Conservation (phyloP, 1,140 invertebrate species). For the Aphidius ervi region DNA sequence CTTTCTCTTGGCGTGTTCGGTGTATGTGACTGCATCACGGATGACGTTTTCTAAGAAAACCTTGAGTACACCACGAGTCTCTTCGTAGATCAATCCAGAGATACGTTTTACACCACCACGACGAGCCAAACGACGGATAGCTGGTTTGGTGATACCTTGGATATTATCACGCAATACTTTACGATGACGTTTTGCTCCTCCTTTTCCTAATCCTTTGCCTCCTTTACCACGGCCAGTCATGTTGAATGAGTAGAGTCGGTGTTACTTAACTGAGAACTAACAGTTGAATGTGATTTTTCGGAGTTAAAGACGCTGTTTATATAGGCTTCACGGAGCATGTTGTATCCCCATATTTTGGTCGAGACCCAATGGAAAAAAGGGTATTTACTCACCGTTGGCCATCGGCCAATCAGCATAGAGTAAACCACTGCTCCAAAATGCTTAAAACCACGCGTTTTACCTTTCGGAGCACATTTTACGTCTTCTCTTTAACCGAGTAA, state of each 20-base stretch:
- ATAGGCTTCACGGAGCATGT: not conserved
- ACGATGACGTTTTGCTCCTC: conserved; percentile 6
- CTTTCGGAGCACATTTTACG: not conserved
- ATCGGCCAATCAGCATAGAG: not conserved
- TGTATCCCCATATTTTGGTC: not conserved
- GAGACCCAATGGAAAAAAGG: too few relatives aligned
- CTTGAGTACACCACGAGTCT: conserved; percentile 5
- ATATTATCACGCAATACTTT: conserved; percentile 6
- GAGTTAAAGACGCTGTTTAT: not conserved
- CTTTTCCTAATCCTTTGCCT: conserved; percentile 5
- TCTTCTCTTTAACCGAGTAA: not conserved
- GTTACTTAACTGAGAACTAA: not conserved
- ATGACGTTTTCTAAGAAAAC: conserved; percentile 2
- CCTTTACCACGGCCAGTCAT: conserved; percentile 2
- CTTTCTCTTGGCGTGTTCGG: conserved; percentile 4
- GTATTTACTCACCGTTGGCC: not conserved
- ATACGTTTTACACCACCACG: conserved; percentile 6
- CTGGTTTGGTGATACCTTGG: not conserved
- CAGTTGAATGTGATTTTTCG: not conserved
- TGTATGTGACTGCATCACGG: conserved; percentile 4
- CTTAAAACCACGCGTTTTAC: not conserved
- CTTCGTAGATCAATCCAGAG: conserved; percentile 2
- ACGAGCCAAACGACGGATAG: conserved; percentile 2
- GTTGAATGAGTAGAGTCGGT: not conserved
- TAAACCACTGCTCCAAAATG: not conserved